phyloP scores from a whole-genome alignment of 1,140 invertebrate genomes.

The Drosophila rufa region DNA sequence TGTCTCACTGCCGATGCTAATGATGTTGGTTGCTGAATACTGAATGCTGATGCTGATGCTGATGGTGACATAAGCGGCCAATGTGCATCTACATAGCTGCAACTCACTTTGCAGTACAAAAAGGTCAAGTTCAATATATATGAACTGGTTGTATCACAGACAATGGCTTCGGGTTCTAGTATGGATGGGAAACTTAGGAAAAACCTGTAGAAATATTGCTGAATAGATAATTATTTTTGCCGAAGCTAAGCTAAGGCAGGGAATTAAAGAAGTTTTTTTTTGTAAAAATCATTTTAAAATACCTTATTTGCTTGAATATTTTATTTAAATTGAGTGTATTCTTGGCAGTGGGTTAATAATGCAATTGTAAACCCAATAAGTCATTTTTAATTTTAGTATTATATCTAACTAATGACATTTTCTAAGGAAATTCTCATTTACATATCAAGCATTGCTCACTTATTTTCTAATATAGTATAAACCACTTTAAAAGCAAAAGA shows the following conservation, averaged over 20 bases:
- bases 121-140: conserved; percentile 41
- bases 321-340: background rate
- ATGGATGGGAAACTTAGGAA: background rate
- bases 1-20: conserved; percentile 35
- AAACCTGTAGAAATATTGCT: background rate
- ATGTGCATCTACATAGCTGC: conserved; percentile 17
- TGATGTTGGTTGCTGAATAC: conserved; percentile 19
- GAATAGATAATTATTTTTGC: background rate
- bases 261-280: background rate
- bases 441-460: background rate
- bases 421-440: background rate
- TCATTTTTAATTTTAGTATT: too few species aligned
- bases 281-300: background rate
- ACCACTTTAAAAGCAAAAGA: background rate
- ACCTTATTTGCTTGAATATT: background rate
- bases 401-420: too few species aligned
- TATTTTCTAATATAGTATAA: background rate
- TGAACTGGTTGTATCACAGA: conserved; percentile 1
- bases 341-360: too few species aligned
- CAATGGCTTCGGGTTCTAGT: conserved; percentile 2
- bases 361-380: too few species aligned
- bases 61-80: conserved; percentile 42
- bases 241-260: background rate
- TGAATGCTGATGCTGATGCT: background rate
- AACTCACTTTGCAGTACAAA: conserved; percentile 11